These are phyloP conservation scores for Hystrix brachyura DNA, from an alignment of 2,113 vertebrate genomes.

Conservation along the genomic window DNA sequence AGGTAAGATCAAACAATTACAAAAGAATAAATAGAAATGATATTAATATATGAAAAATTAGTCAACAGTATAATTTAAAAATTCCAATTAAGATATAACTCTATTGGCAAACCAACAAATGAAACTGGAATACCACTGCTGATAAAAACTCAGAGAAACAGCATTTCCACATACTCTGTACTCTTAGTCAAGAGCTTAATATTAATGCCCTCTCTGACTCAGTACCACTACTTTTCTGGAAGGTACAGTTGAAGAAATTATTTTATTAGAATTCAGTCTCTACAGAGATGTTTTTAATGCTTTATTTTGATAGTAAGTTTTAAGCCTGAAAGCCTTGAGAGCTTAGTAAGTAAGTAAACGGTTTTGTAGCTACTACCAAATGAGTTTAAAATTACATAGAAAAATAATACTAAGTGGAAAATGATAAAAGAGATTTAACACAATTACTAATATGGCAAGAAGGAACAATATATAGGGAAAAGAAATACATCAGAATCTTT, in stretches of 20 bases:
- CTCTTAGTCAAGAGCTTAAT: not conserved
- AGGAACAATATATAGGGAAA: not conserved
- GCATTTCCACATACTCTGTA: constrained; percentile 9
- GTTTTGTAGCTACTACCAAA: not conserved
- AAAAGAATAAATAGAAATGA: not conserved
- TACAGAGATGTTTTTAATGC: not conserved
- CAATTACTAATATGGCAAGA: not conserved
- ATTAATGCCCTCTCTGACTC: not conserved
- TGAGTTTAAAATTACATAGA: not conserved
- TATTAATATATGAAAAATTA: constrained; percentile 23
- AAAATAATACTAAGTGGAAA: constrained; percentile 28
- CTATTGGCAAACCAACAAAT: constrained; percentile 11
- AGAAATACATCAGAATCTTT: not conserved
- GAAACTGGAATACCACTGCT: not conserved
- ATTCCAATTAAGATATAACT: constrained; percentile 42
- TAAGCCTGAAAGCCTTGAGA: constrained; percentile 30
- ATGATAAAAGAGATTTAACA: not conserved
- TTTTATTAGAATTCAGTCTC: not conserved
- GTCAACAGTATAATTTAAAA: not conserved
- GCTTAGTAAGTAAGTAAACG: constrained; percentile 41
- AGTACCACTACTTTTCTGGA: not conserved
- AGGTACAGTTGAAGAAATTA: not conserved
- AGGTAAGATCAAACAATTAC: not conserved
- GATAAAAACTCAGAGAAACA: not conserved
- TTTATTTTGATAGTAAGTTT: constrained; percentile 38